phyloP scores from a whole-genome alignment of 2,113 vertebrate genomes.

The Mola mola region DNA sequence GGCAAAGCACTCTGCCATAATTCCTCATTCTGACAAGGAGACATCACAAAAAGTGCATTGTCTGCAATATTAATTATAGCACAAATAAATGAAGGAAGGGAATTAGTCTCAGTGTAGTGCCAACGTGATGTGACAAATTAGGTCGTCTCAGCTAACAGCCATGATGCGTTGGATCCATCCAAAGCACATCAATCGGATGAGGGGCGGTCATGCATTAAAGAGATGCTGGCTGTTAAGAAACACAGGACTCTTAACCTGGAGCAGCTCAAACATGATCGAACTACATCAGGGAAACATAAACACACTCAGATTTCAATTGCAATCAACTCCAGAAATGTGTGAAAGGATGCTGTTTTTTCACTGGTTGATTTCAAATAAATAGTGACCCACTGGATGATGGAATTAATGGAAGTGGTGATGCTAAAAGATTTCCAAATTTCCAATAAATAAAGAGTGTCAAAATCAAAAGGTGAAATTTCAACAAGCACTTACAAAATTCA shows the following conservation, averaged over 20 bases:
- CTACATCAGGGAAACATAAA: slow-evolving; percentile 1
- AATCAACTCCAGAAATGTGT: no score
- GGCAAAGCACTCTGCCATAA: slow-evolving; percentile 36
- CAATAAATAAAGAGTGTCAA: no score
- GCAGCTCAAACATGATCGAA: slow-evolving; percentile 10
- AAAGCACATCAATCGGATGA: slow-evolving; percentile 29
- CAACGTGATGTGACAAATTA: slow-evolving; percentile 70
- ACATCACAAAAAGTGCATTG: slow-evolving; percentile 53
- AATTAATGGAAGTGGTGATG: not conserved
- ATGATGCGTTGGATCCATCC: slow-evolving; percentile 13
- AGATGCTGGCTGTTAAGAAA: slow-evolving; percentile 9
- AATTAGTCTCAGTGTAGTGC: slow-evolving; percentile 65
- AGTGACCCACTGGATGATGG: no score
- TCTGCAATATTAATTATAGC: slow-evolving; percentile 77
- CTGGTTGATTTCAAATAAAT: no score
- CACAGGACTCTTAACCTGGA: slow-evolving; percentile 27
- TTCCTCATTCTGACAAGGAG: slow-evolving; percentile 42
- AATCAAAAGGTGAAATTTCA: no score
- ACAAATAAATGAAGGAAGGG: slow-evolving; percentile 76
- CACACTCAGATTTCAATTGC: not conserved
- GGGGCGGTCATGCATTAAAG: slow-evolving; percentile 25
- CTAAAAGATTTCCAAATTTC: no score
- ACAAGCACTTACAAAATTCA: no score
- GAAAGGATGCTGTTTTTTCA: no score
- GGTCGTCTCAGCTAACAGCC: slow-evolving; percentile 61